These are phyloP conservation scores for Orussus abietinus DNA, from an alignment of 1,140 invertebrate species.

Conservation along the genomic window DNA sequence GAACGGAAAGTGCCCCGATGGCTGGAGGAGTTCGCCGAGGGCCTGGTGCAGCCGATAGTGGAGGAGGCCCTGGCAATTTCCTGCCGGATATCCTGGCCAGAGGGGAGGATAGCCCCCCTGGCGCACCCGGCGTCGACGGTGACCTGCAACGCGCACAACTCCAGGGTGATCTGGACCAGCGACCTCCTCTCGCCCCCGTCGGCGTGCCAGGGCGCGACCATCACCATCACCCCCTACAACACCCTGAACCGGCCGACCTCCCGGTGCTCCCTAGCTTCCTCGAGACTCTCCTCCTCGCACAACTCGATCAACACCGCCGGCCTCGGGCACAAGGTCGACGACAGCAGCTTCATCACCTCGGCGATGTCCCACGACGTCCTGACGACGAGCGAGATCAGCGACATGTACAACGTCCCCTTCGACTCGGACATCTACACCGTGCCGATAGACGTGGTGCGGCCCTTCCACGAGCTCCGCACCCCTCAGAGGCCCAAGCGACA, in stretches of 20 bases:
- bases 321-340: slow-evolving; percentile 65
- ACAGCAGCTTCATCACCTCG: slow-evolving; percentile 80
- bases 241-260: slow-evolving; percentile 64
- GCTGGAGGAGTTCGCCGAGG: slow-evolving; percentile 40
- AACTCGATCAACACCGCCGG: slow-evolving; percentile 73
- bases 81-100: slow-evolving; percentile 48
- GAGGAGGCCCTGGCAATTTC: slow-evolving; percentile 45
- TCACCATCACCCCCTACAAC: slow-evolving; percentile 49
- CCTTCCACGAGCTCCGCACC: slow-evolving; percentile 48
- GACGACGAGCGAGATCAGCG: slow-evolving; percentile 68
- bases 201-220: slow-evolving; percentile 50
- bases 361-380: slow-evolving; percentile 79
- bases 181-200: slow-evolving; percentile 62
- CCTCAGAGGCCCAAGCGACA: slow-evolving; percentile 57
- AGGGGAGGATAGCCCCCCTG: slow-evolving; percentile 34
- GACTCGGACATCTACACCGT: slow-evolving; percentile 83
- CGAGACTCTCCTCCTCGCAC: slow-evolving; percentile 74
- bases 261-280: slow-evolving; percentile 66
- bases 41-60: slow-evolving; percentile 37
- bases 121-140: slow-evolving; percentile 6
- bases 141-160: slow-evolving; percentile 21
- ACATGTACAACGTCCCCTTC: slow-evolving; percentile 81
- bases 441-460: slow-evolving; percentile 72
- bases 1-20: slow-evolving; percentile 28
- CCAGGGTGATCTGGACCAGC: slow-evolving; percentile 59